Evolutionary conservation across 2,797 vertebrate species (phyloP).

Genomic region (Lacerta viridis): DNA sequence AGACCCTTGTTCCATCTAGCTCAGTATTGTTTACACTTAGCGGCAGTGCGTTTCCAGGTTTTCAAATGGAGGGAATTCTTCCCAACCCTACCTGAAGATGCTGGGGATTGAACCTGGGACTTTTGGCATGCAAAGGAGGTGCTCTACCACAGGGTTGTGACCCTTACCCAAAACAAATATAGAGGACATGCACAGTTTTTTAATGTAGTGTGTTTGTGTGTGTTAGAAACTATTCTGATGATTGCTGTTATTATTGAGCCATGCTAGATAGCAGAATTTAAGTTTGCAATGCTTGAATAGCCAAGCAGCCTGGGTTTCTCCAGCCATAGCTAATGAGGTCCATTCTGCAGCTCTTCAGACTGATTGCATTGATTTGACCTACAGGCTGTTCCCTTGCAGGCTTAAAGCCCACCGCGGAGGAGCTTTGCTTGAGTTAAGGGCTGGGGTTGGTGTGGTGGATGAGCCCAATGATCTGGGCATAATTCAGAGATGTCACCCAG

Average conservation of each 20-base stretch:
- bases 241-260: too few relatives aligned
- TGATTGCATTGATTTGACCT: conserved; percentile 10
- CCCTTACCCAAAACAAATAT: too few relatives aligned
- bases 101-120: too few relatives aligned
- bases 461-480: neutral
- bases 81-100: too few relatives aligned
- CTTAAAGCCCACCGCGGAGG: neutral
- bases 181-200: too few relatives aligned
- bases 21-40: too few relatives aligned
- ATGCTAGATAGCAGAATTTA: conserved; percentile 16
- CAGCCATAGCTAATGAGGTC: conserved; percentile 9
- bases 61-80: too few relatives aligned
- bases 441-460: neutral
- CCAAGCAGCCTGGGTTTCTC: conserved; percentile 1
- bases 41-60: too few relatives aligned
- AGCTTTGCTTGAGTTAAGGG: neutral
- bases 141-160: too few relatives aligned
- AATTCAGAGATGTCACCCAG: neutral
- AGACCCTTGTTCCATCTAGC: neutral
- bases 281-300: conserved; percentile 9
- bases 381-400: neutral
- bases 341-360: neutral
- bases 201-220: too few relatives aligned
- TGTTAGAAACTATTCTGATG: too few relatives aligned
- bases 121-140: too few relatives aligned